Evolutionary conservation across 2,888 invertebrate species (phyloP), one percentile per base, ranked within the genome.

Genomic region (Phyto melanocephala): DNA sequence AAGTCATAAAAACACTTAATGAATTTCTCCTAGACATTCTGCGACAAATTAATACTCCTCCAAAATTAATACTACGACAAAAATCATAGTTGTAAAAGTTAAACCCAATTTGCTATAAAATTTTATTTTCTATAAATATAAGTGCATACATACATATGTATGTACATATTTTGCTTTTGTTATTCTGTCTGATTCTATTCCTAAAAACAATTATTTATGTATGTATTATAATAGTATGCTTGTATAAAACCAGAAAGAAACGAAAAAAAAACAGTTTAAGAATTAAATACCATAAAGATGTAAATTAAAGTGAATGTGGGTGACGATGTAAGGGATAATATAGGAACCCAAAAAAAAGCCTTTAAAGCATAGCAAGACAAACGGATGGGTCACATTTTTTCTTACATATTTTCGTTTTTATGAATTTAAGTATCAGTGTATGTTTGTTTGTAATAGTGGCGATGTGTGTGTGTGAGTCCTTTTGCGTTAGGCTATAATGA

Each of bases 231-330:
- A n/a, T n/a, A n/a, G 37, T 35, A 24, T 28, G 11, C 52, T 5
- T 42, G 42, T 17, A 11, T n/a, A n/a, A n/a, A n/a, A n/a, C n/a
- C n/a, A n/a, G n/a, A n/a, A n/a, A 56, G 67, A 52, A 52, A 11
- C 62, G 15, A 62, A 62, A 71, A 24, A 56, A 45, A 63, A 58
- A 70, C 24, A 33, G 47, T 37, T 80, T 71, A 65, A 76, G 47
- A 70, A 60, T 70, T 70, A 71, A 78, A 65, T 58, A 78, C 65
- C 71, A 33, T 65, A 50, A 65, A 78, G 67, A 79, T 67, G 52
- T 58, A 72, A 79, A 67, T 60, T 65, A 72, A 79, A 60, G 72
- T n/a, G 17, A 56, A 58, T 20, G 71, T 40, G 63, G 70, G 71
- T 63, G n/a, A n/a, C n/a, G n/a, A n/a, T n/a, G 58, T 35, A 56